Evolutionary conservation across 2,113 vertebrate genomes (phyloP).

Genomic region (Hippocampus comes): DNA sequence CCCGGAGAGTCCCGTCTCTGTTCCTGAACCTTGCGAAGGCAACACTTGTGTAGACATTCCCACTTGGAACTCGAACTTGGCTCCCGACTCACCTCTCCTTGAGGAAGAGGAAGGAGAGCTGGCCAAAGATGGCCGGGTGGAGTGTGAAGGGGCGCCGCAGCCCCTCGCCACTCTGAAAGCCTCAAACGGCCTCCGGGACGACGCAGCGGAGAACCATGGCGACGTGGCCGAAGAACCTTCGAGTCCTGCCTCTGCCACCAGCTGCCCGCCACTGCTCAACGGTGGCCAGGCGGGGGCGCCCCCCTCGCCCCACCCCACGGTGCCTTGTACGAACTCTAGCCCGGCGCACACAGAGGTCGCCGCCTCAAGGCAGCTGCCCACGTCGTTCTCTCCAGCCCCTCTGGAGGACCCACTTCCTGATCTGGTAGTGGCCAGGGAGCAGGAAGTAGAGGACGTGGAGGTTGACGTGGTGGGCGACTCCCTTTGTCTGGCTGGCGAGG

Average conservation of each 20-base stretch:
- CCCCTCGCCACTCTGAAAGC: conserved; percentile 77
- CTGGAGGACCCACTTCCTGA: conserved; percentile 72
- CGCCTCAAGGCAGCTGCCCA: conserved; percentile 55
- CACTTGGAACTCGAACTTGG: conserved; percentile 76
- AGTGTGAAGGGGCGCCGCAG: conserved; percentile 70
- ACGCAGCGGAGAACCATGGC: conserved; percentile 73
- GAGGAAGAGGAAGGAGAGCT: conserved; percentile 82
- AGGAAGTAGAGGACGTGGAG: conserved; percentile 85
- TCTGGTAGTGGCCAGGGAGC: conserved; percentile 81
- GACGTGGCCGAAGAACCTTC: conserved; percentile 72
- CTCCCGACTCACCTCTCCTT: conserved; percentile 80
- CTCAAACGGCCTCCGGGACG: conserved; percentile 85
- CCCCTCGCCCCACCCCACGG: conserved; percentile 81
- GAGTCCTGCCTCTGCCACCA: conserved; percentile 73
- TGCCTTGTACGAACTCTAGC: conserved; percentile 93
- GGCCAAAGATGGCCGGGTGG: conserved; percentile 68
- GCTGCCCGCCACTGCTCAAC: conserved; percentile 76
- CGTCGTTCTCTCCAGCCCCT: conserved; percentile 15
- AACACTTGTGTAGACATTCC: conserved; percentile 75
- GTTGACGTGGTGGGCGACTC: conserved; percentile 87
- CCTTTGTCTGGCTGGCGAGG: conserved; percentile 79
- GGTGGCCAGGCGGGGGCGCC: conserved; percentile 78
- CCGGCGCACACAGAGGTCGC: conserved; percentile 71
- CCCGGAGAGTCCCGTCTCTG: conserved; percentile 74
- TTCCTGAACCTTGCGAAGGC: conserved; percentile 72